Base-by-base conservation (phyloP, 92 coral and sea anemone genomes). In the Phymanthus crucifer region DNA sequence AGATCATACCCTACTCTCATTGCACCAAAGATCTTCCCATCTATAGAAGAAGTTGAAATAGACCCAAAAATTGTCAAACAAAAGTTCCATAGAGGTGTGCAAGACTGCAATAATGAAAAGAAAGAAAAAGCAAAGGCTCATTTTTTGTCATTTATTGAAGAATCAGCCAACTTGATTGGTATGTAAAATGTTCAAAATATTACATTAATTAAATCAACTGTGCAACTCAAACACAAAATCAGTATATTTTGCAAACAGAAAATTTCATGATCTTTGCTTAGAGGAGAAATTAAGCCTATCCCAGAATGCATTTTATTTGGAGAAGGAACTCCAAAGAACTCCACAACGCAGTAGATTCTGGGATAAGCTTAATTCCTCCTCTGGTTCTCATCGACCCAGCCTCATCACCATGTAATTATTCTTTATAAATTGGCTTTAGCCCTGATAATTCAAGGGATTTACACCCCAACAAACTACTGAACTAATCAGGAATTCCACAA, bases 1-100 rank as follows among this genome's bases (percentile, higher is more conserved):
- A 61, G 86, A 47, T 71, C 66, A n/a, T 43, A 74, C 73, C 81
- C 86, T 36, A 48, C 2, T 6, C 18, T 66, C 0, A 74, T 83
- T 37, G 54, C 76, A 5, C 23, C 47, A 19, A 17, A 40, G 26
- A 69, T 83, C 54, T 74, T 83, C 24, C 87, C 86, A 9, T 72
- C 80, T 40, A 32, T 73, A 32, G 81, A 66, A 24, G 78, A 83
- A 27, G 58, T 56, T 61, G 32, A 45, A 66, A 37, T 83, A 17
- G 87, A 83, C 16, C 73, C 73, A 68, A 68, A 68, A 27, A 26
- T 68, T 29, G 40, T 68, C 73, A 0, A 68, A n/a, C 40, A 29
- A 29, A 68, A 68, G 73, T 68, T 68, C 38, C 40, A 68, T 0
- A 68, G 40, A 14, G 73, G 73, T 18, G 8, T 26, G 32, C 23